Conservation (phyloP, 2,113 vertebrate species). For the Galbula dea region DNA sequence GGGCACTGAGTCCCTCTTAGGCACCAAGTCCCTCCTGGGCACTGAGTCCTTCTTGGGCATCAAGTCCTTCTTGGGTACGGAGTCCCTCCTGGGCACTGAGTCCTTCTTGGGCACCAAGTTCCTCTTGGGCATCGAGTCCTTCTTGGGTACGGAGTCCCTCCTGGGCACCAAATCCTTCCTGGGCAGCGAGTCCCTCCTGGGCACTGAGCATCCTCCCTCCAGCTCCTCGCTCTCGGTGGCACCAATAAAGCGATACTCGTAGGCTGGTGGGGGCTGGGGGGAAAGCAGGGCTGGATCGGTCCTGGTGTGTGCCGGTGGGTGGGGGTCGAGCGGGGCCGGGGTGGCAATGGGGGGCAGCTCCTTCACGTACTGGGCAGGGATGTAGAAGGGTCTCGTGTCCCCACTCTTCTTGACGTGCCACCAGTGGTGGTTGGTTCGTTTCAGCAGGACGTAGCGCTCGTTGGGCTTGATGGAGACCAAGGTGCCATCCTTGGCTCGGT, state of each 20-base stretch:
- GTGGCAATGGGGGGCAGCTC: conserved; percentile 42
- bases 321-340: neutral
- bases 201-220: neutral
- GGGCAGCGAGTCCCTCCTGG: neutral
- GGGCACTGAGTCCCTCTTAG: neutral
- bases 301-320: rapidly evolving
- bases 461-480: conserved; percentile 84
- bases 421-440: conserved; percentile 87
- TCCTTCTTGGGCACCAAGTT: neutral
- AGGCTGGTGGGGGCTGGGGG: neutral
- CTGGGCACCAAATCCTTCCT: neutral
- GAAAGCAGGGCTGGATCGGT: neutral
- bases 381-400: conserved; percentile 80
- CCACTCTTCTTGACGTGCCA: conserved; percentile 85
- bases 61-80: neutral
- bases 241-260: conserved; percentile 68
- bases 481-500: conserved; percentile 80
- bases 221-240: neutral
- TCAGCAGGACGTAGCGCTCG: conserved; percentile 84
- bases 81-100: neutral
- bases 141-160: neutral
- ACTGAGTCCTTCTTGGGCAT: neutral
- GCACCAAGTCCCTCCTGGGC: neutral
- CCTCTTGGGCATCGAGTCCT: neutral
- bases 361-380: conserved; percentile 88